These are phyloP conservation scores for Crypturellus tataupa DNA, from an alignment of 2,797 vertebrate genomes.

Conservation along the genomic window DNA sequence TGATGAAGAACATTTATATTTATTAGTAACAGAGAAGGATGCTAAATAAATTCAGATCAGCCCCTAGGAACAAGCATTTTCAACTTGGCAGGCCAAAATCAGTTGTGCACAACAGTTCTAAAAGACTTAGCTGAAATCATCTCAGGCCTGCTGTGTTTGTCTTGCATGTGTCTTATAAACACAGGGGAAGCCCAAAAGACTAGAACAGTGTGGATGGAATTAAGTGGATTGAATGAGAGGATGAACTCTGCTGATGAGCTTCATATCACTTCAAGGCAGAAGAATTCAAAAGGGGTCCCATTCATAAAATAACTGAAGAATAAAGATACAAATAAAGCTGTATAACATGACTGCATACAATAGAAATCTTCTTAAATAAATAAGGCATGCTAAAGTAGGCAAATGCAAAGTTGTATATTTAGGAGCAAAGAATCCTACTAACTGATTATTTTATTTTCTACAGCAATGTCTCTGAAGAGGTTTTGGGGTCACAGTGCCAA, in stretches of 20 bases:
- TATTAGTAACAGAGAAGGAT: slow-evolving; percentile 59
- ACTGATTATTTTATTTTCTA: not conserved
- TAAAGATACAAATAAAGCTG: slow-evolving; percentile 30
- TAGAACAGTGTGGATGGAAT: not conserved
- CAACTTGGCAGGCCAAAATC: slow-evolving; percentile 31
- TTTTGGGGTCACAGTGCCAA: not conserved
- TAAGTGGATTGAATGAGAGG: not conserved
- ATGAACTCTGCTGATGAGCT: not conserved
- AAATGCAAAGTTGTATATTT: not conserved
- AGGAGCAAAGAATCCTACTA: not conserved
- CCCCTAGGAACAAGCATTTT: slow-evolving; percentile 39
- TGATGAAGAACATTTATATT: slow-evolving; percentile 36
- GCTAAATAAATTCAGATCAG: slow-evolving; percentile 38
- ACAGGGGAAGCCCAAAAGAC: not conserved
- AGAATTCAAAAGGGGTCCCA: not conserved
- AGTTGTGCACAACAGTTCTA: slow-evolving; percentile 15
- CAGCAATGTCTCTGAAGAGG: not conserved
- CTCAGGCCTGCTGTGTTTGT: slow-evolving; percentile 48
- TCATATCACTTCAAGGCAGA: slow-evolving; percentile 2
- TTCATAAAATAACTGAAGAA: slow-evolving; percentile 24
- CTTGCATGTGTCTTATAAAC: not conserved
- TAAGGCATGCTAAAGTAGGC: not conserved
- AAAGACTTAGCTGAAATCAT: slow-evolving; percentile 47
- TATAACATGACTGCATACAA: not conserved
- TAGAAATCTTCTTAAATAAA: slow-evolving; percentile 29